Evolutionary conservation across 1,140 invertebrate genomes (phyloP).

Genomic region (Cecropterus lyciades): DNA sequence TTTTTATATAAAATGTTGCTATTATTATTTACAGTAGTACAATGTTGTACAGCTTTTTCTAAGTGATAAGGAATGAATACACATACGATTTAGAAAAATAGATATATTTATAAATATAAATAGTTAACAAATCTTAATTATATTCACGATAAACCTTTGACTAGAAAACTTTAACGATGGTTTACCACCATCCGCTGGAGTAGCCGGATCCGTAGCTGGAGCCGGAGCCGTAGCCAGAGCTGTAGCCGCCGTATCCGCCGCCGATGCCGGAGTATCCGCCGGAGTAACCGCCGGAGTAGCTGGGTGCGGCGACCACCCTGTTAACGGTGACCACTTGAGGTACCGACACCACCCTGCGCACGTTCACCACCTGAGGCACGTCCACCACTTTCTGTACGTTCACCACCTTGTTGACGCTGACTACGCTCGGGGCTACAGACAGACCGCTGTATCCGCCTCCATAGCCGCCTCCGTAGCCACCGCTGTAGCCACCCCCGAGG

Average conservation of each 20-base stretch:
- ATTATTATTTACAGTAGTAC: too few species aligned
- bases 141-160: too few species aligned
- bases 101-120: too few species aligned
- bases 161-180: too few species aligned
- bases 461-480: neutral
- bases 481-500: neutral
- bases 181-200: too few species aligned
- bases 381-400: conserved; percentile 48
- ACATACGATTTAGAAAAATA: too few species aligned
- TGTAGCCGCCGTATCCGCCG: conserved; percentile 32
- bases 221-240: conserved; percentile 13
- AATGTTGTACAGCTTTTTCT: too few species aligned
- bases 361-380: conserved; percentile 49
- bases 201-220: too few species aligned
- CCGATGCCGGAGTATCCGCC: conserved; percentile 34
- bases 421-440: conserved; percentile 27
- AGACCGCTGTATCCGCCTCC: conserved; percentile 26
- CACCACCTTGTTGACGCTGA: conserved; percentile 53
- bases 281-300: conserved; percentile 38
- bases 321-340: conserved; percentile 63
- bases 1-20: too few species aligned
- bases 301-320: conserved; percentile 52
- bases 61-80: too few species aligned
- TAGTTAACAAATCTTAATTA: too few species aligned
- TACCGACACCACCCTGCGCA: conserved; percentile 43